Evolutionary conservation across 2,888 invertebrate genomes (phyloP), one percentile per base, ranked within the genome.

Genomic region (Elegia similella): DNA sequence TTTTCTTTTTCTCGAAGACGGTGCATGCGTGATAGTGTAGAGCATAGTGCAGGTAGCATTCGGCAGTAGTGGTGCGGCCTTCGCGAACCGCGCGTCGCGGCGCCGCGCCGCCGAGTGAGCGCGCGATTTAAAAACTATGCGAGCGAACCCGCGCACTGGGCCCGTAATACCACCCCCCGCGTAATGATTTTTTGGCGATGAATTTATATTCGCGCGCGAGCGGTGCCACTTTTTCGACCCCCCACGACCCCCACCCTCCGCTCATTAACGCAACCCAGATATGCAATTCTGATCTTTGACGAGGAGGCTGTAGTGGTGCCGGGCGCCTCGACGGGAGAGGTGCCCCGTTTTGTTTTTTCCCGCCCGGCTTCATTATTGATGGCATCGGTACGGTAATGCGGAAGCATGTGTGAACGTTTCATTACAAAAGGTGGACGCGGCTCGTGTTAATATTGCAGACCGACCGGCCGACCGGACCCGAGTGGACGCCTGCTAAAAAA

Each of bases 181-280:
- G 95, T 95, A 95, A 95, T 95, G 95, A 95, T 95, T 95, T 95
- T 95, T 95, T 95, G 95, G 95, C 94, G 94, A 94, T 94, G 95
- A 94, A 94, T 94, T 94, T 93, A 93, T 92, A 92, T 93, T 93
- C 93, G 93, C 93, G 93, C 93, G 92, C 92, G 92, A 91, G 90
- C 92, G 92, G 92, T 89, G 92, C 88, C 90, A 90, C 90, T 90
- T 90, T 91, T 91, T 91, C 90, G 88, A 88, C 85, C 85, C 88
- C 90, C 84, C 72, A 75, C 69, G 76, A 69, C 75, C 78, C 81
- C 80, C 84, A 79, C 72, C 83, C 87, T 86, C 86, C 90, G 84
- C 93, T 93, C 93, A 93, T 93, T 93, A 93, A 92, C 93, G 92
- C 93, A 91, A 89, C 90, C 93, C 92, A 92, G 93, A 93, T 93